phyloP scores from a whole-genome alignment of 2,113 vertebrate genomes.

The Candoia aspera region DNA sequence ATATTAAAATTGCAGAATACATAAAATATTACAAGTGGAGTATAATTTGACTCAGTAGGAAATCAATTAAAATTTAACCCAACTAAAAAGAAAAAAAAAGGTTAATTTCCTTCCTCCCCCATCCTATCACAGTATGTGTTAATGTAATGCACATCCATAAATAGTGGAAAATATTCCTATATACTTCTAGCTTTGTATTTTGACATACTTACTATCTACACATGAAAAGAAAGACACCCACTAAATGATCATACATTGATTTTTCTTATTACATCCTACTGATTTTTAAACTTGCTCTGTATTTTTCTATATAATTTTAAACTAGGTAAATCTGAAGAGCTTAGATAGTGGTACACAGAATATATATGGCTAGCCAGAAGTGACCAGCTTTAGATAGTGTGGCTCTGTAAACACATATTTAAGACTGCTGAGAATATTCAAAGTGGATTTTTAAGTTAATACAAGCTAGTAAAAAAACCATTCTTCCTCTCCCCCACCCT shows the following conservation, averaged over 20 bases:
- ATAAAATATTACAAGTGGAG: constrained; percentile 28
- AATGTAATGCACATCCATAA: background rate
- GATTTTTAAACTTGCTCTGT: background rate
- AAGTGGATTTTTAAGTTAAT: background rate
- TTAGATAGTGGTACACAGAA: background rate
- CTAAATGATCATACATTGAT: constrained; percentile 15
- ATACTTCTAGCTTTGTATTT: background rate
- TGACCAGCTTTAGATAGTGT: background rate
- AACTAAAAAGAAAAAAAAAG: constrained; percentile 3
- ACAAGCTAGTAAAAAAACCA: background rate
- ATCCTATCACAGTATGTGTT: background rate
- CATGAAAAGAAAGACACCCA: constrained; percentile 9
- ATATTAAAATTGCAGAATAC: constrained; percentile 25
- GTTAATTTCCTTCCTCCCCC: background rate
- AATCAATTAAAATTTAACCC: constrained; percentile 24
- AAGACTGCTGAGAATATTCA: constrained; percentile 3
- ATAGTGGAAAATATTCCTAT: background rate
- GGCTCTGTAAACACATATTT: background rate
- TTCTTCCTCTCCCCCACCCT: background rate
- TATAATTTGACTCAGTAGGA: constrained; percentile 4
- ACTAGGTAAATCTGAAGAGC: background rate
- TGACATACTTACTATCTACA: constrained; percentile 5
- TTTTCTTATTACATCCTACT: constrained; percentile 14
- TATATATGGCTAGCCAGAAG: background rate
- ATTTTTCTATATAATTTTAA: constrained; percentile 10